phyloP scores from a whole-genome alignment of 2,797 vertebrate species.

The Vireo griseus region DNA sequence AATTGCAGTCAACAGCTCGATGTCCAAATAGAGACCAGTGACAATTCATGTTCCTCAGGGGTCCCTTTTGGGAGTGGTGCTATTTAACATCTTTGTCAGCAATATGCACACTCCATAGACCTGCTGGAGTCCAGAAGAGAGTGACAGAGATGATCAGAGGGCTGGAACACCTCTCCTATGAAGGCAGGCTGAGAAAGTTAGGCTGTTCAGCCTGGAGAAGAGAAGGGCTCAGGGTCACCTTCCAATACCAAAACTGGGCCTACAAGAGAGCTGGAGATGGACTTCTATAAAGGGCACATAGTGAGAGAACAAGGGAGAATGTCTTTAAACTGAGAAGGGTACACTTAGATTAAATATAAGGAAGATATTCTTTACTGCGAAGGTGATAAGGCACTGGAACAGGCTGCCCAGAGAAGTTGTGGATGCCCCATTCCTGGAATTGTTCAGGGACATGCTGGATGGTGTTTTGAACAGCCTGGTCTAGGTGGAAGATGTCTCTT shows the following conservation, averaged over 20 bases:
- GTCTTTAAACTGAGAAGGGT: neutral
- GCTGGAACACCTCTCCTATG: neutral
- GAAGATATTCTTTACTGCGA: neutral
- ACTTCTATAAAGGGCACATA: neutral
- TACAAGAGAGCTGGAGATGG: neutral
- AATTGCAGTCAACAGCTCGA: neutral
- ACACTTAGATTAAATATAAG: neutral
- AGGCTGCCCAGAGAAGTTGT: neutral
- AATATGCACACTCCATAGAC: neutral
- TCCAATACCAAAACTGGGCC: accelerated
- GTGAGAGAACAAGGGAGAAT: neutral
- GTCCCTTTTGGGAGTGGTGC: neutral
- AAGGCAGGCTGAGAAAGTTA: neutral
- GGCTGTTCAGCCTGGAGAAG: neutral
- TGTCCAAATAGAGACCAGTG: neutral
- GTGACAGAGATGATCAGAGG: neutral
- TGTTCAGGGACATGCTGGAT: neutral
- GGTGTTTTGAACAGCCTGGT: neutral
- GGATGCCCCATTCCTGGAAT: neutral
- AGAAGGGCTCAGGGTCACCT: neutral
- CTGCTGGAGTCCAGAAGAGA: neutral
- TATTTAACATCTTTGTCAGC: neutral
- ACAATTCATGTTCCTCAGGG: neutral
- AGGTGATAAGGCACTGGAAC: neutral
- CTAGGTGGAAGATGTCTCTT: neutral